phyloP scores from a whole-genome alignment of 2,888 invertebrate genomes.

The Synergus itoensis region DNA sequence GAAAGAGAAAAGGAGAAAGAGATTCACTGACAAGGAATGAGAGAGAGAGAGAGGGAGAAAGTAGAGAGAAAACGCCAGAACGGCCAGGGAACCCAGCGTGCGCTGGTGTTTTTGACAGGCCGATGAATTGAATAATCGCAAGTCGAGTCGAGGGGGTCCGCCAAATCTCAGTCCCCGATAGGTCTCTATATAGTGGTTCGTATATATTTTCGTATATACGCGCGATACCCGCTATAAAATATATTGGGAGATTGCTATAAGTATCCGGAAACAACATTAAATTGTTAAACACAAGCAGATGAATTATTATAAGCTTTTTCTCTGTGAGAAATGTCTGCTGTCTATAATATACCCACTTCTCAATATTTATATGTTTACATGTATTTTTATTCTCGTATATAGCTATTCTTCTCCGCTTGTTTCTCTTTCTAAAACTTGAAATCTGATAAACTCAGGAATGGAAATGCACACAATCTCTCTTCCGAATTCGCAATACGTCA shows the following conservation, averaged over 20 bases:
- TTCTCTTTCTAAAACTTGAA: background rate
- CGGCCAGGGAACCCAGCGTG: constrained; percentile 74
- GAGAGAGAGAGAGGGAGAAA: constrained; percentile 57
- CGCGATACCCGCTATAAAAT: background rate
- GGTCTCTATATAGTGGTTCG: constrained; percentile 52
- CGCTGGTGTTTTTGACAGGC: constrained; percentile 79
- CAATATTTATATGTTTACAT: too few species aligned
- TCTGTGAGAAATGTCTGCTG: too few species aligned
- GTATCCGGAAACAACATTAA: constrained; percentile 17
- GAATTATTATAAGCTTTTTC: background rate
- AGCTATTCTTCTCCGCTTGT: background rate
- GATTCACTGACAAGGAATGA: constrained; percentile 49
- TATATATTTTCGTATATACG: constrained; percentile 29
- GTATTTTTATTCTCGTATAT: too few species aligned
- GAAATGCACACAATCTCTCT: constrained; percentile 2
- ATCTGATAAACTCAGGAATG: background rate
- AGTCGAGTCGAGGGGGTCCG: constrained; percentile 77
- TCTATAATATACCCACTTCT: too few species aligned
- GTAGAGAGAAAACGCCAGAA: constrained; percentile 64
- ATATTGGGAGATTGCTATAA: constrained; percentile 2
- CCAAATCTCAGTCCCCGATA: constrained; percentile 77
- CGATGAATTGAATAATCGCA: constrained; percentile 79
- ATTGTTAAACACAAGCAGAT: constrained; percentile 17
- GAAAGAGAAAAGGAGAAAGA: constrained; percentile 55
- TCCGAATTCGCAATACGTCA: background rate